Conservation (phyloP, 1,140 invertebrate genomes). For the Drosophila ironensis region DNA sequence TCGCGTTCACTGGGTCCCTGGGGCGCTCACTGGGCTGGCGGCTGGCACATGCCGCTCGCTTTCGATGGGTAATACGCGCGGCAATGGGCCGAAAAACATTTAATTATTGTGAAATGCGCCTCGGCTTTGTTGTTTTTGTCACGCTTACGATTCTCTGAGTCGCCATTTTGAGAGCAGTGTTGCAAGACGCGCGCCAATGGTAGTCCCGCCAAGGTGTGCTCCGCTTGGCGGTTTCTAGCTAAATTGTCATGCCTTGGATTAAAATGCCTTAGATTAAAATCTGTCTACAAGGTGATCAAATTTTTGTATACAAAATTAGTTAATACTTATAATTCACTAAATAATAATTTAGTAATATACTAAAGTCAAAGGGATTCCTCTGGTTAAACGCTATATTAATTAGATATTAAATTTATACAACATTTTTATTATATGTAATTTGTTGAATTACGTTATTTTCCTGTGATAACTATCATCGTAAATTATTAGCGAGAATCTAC, state of each 20-base stretch:
- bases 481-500: neutral
- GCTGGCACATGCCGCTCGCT: constrained; percentile 48
- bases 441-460: neutral
- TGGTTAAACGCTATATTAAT: too few relatives aligned
- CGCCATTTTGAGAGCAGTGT: constrained; percentile 69
- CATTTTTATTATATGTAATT: neutral
- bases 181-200: constrained; percentile 43
- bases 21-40: constrained; percentile 34
- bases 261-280: neutral
- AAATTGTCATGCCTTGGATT: too few relatives aligned
- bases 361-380: too few relatives aligned
- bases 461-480: neutral
- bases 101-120: constrained; percentile 79
- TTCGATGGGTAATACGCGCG: constrained; percentile 26
- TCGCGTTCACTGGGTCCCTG: constrained; percentile 35
- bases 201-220: constrained; percentile 14
- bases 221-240: neutral
- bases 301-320: too few relatives aligned
- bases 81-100: constrained; percentile 54
- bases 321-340: too few relatives aligned
- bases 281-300: neutral
- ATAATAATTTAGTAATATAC: too few relatives aligned
- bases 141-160: constrained; percentile 70
- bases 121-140: constrained; percentile 72
- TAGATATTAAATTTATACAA: neutral